Evolutionary conservation across 2,797 vertebrate species (phyloP), one percentile per base, ranked within the genome.

Genomic region (Monodelphis domestica): DNA sequence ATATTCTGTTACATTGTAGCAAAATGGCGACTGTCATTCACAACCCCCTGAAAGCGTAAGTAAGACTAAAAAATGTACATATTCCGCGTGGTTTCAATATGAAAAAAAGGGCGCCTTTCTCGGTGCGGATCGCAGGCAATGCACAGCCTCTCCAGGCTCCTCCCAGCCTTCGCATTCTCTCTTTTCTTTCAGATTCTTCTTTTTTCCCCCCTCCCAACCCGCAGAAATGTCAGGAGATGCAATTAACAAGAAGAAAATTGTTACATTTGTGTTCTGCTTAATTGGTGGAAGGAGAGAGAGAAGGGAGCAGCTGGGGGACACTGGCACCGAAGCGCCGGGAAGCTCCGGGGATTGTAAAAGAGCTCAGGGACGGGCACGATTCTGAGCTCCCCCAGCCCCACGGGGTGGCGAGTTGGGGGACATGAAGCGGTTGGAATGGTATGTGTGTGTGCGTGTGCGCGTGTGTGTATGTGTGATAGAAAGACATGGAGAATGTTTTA

Each of bases 1-100:
- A 99, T 99, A 99, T 99, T 99, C 99, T 99, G 99, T 99, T 99
- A 99, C 99, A 99, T 99, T 99, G 99, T 99, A 99, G 99, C 99
- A 99, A 99, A 99, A 99, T 99, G 99, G 99, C 99, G 99, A 99
- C 99, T 99, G 99, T 99, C 99, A 99, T 99, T 99, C 99, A 99
- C 99, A 99, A 99, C 99, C 99, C 99, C 99, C 99, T 99, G 99
- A 99, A 99, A 99, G 99, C 99, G 99, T 99, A 99, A 99, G 99
- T 99, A 99, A 99, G 98, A 98, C 98, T 98, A 97, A 98, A 97
- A 98, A 98, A 98, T 98, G 98, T 98, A 98, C 98, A 98, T 98
- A 98, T 98, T 98, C 98, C 98, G 98, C 98, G 98, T 98, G 98
- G 98, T 98, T 98, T 98, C 97, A 97, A 98, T 98, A 98, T 98